phyloP scores from a whole-genome alignment of 2,888 invertebrate genomes.

The Masnerella sp. region DNA sequence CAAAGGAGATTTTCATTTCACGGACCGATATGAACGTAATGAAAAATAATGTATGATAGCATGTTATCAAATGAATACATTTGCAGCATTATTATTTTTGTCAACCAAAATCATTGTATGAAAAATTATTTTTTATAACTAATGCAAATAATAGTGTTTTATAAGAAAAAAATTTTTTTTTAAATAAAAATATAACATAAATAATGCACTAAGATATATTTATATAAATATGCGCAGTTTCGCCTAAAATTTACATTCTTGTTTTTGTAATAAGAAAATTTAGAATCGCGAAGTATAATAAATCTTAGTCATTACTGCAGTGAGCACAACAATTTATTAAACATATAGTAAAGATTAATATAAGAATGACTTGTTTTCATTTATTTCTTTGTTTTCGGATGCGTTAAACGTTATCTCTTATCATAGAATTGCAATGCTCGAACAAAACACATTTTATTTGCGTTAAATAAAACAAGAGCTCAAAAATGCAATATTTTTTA shows the following conservation, averaged over 20 bases:
- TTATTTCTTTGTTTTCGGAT: background rate
- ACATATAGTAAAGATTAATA: too few relatives aligned
- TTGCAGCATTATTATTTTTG: slow-evolving; percentile 2
- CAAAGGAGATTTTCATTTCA: slow-evolving; percentile 2
- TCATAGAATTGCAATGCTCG: slow-evolving; percentile 13
- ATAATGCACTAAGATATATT: too few relatives aligned
- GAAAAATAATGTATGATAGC: slow-evolving; percentile 7
- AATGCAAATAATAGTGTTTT: slow-evolving; percentile 25
- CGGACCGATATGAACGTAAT: slow-evolving; percentile 3
- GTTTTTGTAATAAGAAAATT: slow-evolving; percentile 28
- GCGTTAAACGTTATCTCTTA: slow-evolving; percentile 19
- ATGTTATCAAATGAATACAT: slow-evolving; percentile 20
- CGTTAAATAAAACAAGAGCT: slow-evolving; percentile 13
- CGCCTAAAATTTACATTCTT: slow-evolving; percentile 45
- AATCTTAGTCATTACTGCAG: slow-evolving; percentile 31
- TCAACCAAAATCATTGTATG: slow-evolving; percentile 12
- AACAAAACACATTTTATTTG: slow-evolving; percentile 21
- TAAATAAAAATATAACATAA: too few relatives aligned
- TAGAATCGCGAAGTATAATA: background rate
- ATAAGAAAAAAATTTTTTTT: slow-evolving; percentile 29
- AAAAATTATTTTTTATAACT: slow-evolving; percentile 39
- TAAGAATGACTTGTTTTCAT: slow-evolving; percentile 28
- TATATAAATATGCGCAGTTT: too few relatives aligned
- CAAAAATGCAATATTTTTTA: slow-evolving; percentile 30
- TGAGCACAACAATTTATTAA: slow-evolving; percentile 26